Conservation (phyloP, 2,888 invertebrate species). For the Eupithecia pulchellata region DNA sequence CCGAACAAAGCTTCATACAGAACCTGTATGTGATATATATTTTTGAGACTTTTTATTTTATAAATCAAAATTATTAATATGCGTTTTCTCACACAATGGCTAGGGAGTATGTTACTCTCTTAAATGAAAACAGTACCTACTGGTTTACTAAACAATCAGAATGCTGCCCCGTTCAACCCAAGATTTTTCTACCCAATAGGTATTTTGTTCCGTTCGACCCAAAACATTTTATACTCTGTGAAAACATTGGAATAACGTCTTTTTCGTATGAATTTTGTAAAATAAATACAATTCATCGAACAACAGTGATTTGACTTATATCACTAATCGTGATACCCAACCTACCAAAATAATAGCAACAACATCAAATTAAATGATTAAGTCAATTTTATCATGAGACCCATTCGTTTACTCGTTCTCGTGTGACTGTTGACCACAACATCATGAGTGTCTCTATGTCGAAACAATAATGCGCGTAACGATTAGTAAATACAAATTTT, state of each 20-base stretch:
- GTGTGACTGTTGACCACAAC: constrained; percentile 4
- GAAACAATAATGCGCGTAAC: constrained; percentile 23
- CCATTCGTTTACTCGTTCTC: not conserved
- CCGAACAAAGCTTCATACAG: not conserved
- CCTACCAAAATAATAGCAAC: not conserved
- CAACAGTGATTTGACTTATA: not conserved
- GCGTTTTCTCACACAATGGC: not conserved
- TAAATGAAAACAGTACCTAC: not conserved
- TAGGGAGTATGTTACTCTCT: not conserved
- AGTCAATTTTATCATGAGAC: not conserved
- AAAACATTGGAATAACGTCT: not conserved
- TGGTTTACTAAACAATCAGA: no score
- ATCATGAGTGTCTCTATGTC: constrained; percentile 16
- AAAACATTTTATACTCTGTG: not conserved
- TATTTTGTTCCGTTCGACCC: no score
- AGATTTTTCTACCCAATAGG: no score
- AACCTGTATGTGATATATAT: not conserved
- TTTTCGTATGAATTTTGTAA: not conserved
- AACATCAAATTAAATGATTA: not conserved
- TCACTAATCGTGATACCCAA: not conserved
- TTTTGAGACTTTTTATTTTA: not conserved
- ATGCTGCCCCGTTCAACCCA: no score
- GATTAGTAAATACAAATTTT: constrained; percentile 28
- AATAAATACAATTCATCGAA: not conserved
- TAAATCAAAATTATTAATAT: not conserved